Base-by-base conservation (phyloP, 2,888 invertebrate genomes). In the Synanthedon tipuliformis region DNA sequence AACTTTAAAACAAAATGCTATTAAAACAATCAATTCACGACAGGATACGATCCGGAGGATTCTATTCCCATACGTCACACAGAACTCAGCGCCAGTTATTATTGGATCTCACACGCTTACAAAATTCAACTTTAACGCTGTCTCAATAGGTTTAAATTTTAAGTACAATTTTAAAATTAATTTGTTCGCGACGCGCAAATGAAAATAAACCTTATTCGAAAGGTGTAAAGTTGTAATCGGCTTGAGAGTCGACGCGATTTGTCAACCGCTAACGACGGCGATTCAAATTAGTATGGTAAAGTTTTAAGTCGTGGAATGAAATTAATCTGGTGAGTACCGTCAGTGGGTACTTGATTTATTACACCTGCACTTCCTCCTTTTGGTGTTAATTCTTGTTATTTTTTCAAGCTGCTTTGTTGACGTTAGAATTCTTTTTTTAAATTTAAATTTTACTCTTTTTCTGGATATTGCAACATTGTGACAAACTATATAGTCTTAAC, bases 251-350 rank as follows among this genome's bases (percentile, higher is more conserved):
- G 54, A 52, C 4, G 3, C 45, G 45, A 15, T 45, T 54, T 23
- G 50, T 53, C 53, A 56, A 56, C 58, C 55, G 57, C 53, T 62
- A 62, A 59, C 62, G 61, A 61, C 56, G 51, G 55, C 55, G 58
- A 59, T 62, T 59, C 59, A 64, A 65, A 64, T 64, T 63, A 61
- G 62, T 60, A 58, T 59, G 61, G 56, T 58, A 57, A 67, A 66
- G 65, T 67, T 67, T 63, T 62, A 65, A 63, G 58, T 59, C 57
- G 57, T 41, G 48, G 58, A 57, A 54, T 52, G 56, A 60, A 57
- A 58, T 59, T 58, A 59, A 61, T 59, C 56, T 53, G 57, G 57
- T 57, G 49, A 52, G 54, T 51, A 15, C 50, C 50, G 55, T 55
- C 53, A 55, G 52, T 54, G 54, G 56, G 53, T 15, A 13, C 50